Conservation (phyloP, 1,140 invertebrate genomes). For the Cyclina sinensis region DNA sequence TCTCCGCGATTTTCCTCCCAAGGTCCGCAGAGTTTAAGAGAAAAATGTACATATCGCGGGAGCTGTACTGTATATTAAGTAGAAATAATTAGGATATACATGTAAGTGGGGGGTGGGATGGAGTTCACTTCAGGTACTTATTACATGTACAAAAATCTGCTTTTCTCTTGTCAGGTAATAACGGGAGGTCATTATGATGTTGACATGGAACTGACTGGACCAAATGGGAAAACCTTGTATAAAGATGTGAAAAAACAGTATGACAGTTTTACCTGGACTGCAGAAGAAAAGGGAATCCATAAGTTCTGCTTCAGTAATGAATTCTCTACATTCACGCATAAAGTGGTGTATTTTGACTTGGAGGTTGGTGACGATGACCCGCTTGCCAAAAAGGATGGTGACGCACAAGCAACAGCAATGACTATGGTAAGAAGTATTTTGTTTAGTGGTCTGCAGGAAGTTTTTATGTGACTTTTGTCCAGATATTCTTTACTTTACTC, state of each 20-base stretch:
- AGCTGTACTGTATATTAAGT: no score
- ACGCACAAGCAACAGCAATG: constrained; percentile 94
- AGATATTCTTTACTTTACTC: no score
- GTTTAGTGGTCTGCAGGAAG: no score
- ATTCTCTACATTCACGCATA: constrained; percentile 99
- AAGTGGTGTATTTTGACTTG: constrained; percentile 99
- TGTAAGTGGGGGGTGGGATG: no score
- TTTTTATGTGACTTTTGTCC: no score
- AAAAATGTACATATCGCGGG: no score
- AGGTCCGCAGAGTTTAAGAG: no score
- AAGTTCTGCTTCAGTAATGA: constrained; percentile 99
- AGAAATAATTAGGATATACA: no score
- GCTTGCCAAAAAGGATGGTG: constrained; percentile 89
- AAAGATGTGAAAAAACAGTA: constrained; percentile 97
- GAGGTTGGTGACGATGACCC: constrained; percentile 98
- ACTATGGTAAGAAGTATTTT: constrained; percentile 97
- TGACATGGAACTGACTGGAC: constrained; percentile 96
- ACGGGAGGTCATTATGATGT: constrained; percentile 99
- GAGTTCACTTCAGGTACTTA: no score
- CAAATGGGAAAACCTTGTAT: constrained; percentile 96
- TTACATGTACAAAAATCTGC: no score
- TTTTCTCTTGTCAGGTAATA: constrained; percentile 92
- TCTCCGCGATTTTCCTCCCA: no score
- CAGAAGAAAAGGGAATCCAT: constrained; percentile 92
- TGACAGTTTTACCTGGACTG: constrained; percentile 95